Percentiles rank a stretch among this genome's conserved stretches.
Evolutionary conservation across 2,888 invertebrate genomes (phyloP).

Genomic region (Cryptophagus acutangulus): DNA sequence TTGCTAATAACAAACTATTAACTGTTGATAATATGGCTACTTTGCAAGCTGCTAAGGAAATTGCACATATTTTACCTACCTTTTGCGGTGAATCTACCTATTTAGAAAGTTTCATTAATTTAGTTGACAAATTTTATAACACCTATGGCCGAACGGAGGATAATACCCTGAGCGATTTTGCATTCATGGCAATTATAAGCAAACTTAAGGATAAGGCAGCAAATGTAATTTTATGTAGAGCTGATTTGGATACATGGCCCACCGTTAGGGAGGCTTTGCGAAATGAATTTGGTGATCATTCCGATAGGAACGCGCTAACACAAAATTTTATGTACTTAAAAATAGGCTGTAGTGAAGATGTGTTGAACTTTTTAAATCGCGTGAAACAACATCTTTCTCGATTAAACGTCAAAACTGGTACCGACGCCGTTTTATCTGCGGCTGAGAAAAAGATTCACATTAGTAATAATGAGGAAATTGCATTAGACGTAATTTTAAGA

Average conservation of each 20-base stretch:
- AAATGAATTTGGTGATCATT: conserved; percentile 1
- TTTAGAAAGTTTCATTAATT: conserved; percentile 3
- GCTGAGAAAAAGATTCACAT: not conserved
- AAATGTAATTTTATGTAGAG: conserved; percentile 7
- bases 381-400: not conserved
- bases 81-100: not conserved
- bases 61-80: conserved; percentile 1
- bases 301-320: not conserved
- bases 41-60: not conserved
- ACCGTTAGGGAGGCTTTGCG: conserved; percentile 30
- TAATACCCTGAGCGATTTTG: conserved; percentile 10
- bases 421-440: not conserved
- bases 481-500: not conserved
- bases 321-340: conserved; percentile 4
- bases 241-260: conserved; percentile 16
- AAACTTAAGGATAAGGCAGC: conserved; percentile 8
- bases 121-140: conserved; percentile 1
- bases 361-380: not conserved
- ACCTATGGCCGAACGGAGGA: not conserved
- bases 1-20: not conserved
- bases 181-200: conserved; percentile 8
- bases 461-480: not conserved
- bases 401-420: not conserved
- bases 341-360: not conserved
- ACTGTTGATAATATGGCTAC: not conserved